phyloP scores from a whole-genome alignment of 2,888 invertebrate species.

The Papilio gigon region DNA sequence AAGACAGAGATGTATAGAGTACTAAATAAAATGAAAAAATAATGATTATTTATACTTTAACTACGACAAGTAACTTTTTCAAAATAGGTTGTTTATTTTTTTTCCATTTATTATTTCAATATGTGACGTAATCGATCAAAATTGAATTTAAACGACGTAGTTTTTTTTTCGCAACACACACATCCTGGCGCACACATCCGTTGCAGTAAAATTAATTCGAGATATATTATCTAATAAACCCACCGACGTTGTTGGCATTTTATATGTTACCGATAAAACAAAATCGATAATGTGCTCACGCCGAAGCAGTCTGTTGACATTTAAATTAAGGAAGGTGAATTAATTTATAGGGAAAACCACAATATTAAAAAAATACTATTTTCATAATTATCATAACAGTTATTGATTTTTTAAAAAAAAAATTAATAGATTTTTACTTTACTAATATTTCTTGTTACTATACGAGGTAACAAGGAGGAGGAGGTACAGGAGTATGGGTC shows the following conservation, averaged over 20 bases:
- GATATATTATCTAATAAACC: slow-evolving; percentile 35
- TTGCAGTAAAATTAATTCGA: slow-evolving; percentile 34
- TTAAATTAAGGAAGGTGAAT: not conserved
- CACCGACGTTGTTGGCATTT: slow-evolving; percentile 31
- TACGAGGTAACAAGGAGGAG: too few relatives aligned
- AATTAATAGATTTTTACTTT: not conserved
- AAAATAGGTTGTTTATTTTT: not conserved
- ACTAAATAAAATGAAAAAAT: too few relatives aligned
- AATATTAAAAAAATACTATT: not conserved
- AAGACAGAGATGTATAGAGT: too few relatives aligned
- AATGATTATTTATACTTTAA: too few relatives aligned
- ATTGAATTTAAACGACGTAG: slow-evolving; percentile 33
- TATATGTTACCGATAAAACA: slow-evolving; percentile 26
- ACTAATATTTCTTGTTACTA: too few relatives aligned
- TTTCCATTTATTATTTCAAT: not conserved
- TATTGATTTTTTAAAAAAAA: not conserved
- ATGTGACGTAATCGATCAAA: slow-evolving; percentile 20
- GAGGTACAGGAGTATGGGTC: too few relatives aligned
- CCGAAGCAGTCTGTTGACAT: not conserved
- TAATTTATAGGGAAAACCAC: not conserved
- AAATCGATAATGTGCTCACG: slow-evolving; percentile 10
- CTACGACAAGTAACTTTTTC: too few relatives aligned
- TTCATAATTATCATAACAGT: not conserved
- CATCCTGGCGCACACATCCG: slow-evolving; percentile 38
- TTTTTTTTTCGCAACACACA: slow-evolving; percentile 30